Evolutionary conservation across 2,113 vertebrate species (phyloP).

Genomic region (Sturnira hondurensis): DNA sequence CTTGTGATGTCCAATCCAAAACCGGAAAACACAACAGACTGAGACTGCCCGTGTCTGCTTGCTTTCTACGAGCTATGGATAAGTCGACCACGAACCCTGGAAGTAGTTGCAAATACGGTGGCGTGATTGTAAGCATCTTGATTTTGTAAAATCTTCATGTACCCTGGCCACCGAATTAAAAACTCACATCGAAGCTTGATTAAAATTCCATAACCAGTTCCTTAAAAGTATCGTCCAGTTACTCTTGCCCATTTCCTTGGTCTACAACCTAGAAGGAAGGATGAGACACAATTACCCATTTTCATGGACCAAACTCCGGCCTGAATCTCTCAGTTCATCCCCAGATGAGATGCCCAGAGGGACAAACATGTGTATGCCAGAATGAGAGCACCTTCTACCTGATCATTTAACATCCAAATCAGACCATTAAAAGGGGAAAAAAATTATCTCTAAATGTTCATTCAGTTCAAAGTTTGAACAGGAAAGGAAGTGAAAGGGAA

Average conservation of each 20-base stretch:
- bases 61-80: background rate
- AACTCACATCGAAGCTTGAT: background rate
- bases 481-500: background rate
- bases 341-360: background rate
- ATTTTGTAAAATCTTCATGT: background rate
- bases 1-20: background rate
- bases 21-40: background rate
- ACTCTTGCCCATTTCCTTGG: background rate
- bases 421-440: background rate
- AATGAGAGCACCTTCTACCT: background rate
- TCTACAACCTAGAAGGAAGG: background rate
- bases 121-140: background rate
- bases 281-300: background rate
- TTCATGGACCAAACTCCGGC: background rate
- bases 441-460: constrained; percentile 16
- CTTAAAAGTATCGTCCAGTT: background rate
- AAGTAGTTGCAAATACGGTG: background rate
- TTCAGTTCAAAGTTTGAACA: background rate
- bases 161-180: background rate
- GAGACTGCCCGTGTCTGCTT: background rate
- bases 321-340: background rate
- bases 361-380: background rate
- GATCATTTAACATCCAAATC: background rate
- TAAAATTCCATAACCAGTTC: background rate
- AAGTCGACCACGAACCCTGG: background rate